Percentiles rank a stretch among this genome's conserved stretches.
These are phyloP conservation scores for Acinonyx jubatus DNA, from an alignment of 2,113 vertebrate genomes.

Conservation along the genomic window DNA sequence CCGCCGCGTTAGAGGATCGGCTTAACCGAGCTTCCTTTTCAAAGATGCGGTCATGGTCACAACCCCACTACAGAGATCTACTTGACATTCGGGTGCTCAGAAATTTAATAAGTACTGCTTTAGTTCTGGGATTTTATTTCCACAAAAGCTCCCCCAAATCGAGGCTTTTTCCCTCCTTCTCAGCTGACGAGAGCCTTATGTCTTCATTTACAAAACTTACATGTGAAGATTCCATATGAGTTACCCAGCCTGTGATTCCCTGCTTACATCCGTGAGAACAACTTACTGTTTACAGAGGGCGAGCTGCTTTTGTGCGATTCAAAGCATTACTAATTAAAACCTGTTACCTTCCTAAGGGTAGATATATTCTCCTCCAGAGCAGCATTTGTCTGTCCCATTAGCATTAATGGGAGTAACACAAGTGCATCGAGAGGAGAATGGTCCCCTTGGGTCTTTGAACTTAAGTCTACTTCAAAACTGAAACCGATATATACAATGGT, in stretches of 20 bases:
- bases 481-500: constrained; percentile 59
- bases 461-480: constrained; percentile 80
- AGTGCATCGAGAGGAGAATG: constrained; percentile 67
- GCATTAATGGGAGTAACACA: constrained; percentile 68
- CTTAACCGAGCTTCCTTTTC: not conserved
- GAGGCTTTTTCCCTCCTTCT: constrained; percentile 8
- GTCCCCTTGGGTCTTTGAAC: constrained; percentile 76
- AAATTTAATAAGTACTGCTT: not conserved
- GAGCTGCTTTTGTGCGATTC: constrained; percentile 63
- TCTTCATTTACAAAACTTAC: constrained; percentile 28
- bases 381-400: constrained; percentile 61
- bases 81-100: not conserved
- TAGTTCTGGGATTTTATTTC: constrained; percentile 21
- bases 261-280: not conserved
- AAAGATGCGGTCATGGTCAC: not conserved
- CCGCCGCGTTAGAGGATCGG: not conserved
- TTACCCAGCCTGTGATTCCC: not conserved
- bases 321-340: constrained; percentile 73
- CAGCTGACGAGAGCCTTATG: not conserved
- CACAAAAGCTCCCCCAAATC: not conserved
- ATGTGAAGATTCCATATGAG: not conserved
- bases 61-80: not conserved
- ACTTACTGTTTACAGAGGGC: constrained; percentile 67
- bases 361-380: constrained; percentile 68
- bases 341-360: constrained; percentile 68